These are phyloP conservation scores for Hypsibius dujardini DNA, from an alignment of 1,140 invertebrate species.

Conservation along the genomic window DNA sequence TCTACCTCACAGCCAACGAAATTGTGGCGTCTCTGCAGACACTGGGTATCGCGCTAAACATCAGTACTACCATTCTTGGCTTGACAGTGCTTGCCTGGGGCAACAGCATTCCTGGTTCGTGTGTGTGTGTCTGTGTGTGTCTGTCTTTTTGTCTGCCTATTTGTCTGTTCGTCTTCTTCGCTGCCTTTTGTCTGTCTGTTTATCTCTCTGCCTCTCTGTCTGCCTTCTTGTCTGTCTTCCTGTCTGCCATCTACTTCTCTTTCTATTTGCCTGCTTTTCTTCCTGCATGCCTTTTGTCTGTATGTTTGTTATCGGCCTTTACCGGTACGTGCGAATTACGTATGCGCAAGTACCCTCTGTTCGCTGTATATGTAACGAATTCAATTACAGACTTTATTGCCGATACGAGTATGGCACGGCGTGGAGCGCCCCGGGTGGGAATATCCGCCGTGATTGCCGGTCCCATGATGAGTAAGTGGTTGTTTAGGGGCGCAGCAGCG, in stretches of 20 bases:
- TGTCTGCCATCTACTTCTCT: no score
- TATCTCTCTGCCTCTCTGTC: neutral
- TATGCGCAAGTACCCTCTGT: slow-evolving; percentile 1
- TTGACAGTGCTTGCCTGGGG: slow-evolving; percentile 52
- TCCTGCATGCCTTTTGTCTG: no score
- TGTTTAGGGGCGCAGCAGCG: neutral
- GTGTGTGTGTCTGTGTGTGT: neutral
- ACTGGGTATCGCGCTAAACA: slow-evolving; percentile 42
- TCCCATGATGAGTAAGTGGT: slow-evolving; percentile 44
- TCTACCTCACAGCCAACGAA: slow-evolving; percentile 48
- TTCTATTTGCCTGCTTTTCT: no score
- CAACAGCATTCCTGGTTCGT: slow-evolving; percentile 48
- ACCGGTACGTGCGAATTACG: no score
- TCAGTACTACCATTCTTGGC: slow-evolving; percentile 47
- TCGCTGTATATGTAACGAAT: slow-evolving; percentile 20
- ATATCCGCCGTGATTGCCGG: slow-evolving; percentile 52
- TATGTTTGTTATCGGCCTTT: no score
- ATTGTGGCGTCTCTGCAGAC: slow-evolving; percentile 41
- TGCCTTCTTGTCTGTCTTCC: no score
- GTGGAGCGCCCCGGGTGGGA: slow-evolving; percentile 48
- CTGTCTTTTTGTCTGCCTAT: no score
- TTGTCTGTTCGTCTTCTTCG: no score
- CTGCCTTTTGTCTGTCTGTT: neutral
- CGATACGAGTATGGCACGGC: slow-evolving; percentile 44
- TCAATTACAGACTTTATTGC: slow-evolving; percentile 44